Base-by-base conservation (phyloP, 2,113 vertebrate genomes). In the Elgaria multicarinata region DNA sequence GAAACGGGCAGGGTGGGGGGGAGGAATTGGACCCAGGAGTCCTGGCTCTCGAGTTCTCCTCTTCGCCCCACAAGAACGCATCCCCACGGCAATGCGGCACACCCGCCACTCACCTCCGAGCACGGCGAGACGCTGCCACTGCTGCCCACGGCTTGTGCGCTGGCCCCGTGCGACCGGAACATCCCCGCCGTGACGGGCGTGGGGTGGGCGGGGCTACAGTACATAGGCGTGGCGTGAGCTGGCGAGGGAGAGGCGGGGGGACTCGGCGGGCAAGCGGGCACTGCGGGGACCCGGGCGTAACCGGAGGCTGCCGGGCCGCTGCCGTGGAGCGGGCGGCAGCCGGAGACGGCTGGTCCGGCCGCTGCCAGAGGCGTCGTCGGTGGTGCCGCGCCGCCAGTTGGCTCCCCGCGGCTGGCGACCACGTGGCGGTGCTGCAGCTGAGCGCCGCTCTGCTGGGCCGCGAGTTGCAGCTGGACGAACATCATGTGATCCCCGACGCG, bases 401-500 rank as follows among this genome's bases (percentile, higher is more conserved):
- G 72, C 92, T 97, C 97, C 16, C 98, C 97, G 0, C 96, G 96
- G 87, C 98, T 97, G 24, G 98, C 96, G 2, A 98, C 97, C 87
- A 99, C 88, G 58, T 97, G 97, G 64, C 98, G 97, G 87, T 99
- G 98, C 71, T 99, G 99, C 36, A 98, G 98, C 89, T 98, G 98
- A 0, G 97, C 97, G 0, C 97, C 97, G 0, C 97, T 97, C 85
- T 99, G 99, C 95, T 99, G 99, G 0, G 99, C 98, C 0, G 99
- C 98, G 89, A 99, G 93, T 96, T 99, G 99, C 44, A 99, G 98
- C 96, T 99, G 99, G 87, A 99, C 99, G 87, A 99, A 99, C 99
- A 99, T 99, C 99, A 99, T 99, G 95, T 99, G 99, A 95, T 99
- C 99, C 0, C 99, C 99, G 7, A 99, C 99, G 0, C 99, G 98